A percentile compares a stretch with the other conserved stretches of the same genome.
Conservation (phyloP, 2,888 invertebrate species). For the Gymnoscelis rufifasciata region DNA sequence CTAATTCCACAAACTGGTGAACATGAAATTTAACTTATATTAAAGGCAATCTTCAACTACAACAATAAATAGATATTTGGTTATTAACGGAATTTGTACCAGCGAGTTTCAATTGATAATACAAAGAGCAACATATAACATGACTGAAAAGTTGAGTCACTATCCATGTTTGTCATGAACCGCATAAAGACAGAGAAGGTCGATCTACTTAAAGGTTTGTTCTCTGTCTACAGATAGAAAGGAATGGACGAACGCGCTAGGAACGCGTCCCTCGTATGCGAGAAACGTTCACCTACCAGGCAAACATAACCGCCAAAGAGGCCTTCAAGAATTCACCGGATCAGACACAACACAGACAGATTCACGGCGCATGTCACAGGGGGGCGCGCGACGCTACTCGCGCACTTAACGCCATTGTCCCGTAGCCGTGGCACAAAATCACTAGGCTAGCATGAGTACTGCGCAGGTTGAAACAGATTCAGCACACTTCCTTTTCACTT, state of each 20-base stretch:
- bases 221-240: constrained; percentile 7
- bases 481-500: constrained; percentile 9
- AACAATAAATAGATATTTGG: too few relatives aligned
- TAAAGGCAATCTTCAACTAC: too few relatives aligned
- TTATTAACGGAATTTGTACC: too few relatives aligned
- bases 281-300: constrained; percentile 56
- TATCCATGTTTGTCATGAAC: too few relatives aligned
- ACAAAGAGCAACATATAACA: too few relatives aligned
- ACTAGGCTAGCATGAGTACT: constrained; percentile 25
- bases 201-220: background rate
- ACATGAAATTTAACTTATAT: too few relatives aligned
- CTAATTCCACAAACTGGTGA: too few relatives aligned
- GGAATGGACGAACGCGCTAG: constrained; percentile 38
- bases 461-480: constrained; percentile 16
- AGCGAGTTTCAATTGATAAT: too few relatives aligned
- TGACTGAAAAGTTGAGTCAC: too few relatives aligned
- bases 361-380: constrained; percentile 20
- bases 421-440: constrained; percentile 17
- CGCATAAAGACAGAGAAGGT: too few relatives aligned
- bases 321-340: constrained; percentile 29
- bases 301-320: constrained; percentile 36
- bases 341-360: constrained; percentile 6
- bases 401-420: constrained; percentile 22
- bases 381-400: constrained; percentile 3
- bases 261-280: constrained; percentile 61